A percentile compares a stretch with the other conserved stretches of the same genome.
These are phyloP conservation scores for Grallaria varia DNA, from an alignment of 2,113 vertebrate genomes.

Conservation along the genomic window DNA sequence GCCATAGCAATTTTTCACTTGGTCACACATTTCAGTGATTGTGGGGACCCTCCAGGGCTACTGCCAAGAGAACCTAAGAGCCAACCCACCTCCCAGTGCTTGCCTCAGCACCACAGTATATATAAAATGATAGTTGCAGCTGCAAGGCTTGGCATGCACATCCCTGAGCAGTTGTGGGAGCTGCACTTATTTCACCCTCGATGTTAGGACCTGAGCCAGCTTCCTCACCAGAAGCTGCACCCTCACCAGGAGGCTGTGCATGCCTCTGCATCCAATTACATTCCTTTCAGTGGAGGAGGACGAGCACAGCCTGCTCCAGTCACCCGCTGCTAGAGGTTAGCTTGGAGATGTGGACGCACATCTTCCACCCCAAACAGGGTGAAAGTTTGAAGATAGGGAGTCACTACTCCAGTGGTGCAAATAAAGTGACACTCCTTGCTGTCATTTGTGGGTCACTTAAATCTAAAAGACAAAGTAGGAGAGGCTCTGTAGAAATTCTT, in stretches of 20 bases:
- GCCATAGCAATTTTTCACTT: background rate
- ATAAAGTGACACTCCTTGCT: background rate
- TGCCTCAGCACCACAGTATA: background rate
- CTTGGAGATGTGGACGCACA: background rate
- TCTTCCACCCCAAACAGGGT: background rate
- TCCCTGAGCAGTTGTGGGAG: background rate
- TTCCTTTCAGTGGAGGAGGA: background rate
- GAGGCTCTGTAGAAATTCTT: background rate
- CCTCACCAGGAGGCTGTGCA: background rate
- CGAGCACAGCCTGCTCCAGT: background rate
- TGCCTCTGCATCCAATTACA: background rate
- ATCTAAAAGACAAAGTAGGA: background rate
- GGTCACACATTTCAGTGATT: background rate
- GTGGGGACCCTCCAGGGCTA: background rate
- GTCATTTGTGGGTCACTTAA: background rate
- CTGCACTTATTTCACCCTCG: background rate
- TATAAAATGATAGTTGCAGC: background rate
- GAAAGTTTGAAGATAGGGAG: background rate
- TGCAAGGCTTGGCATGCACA: constrained; percentile 2
- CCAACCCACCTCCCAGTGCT: background rate
- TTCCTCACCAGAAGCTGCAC: background rate
- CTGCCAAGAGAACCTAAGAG: background rate
- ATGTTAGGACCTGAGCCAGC: constrained; percentile 12
- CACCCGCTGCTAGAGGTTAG: background rate
- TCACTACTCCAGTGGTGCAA: background rate